Percentiles rank a stretch among this genome's conserved stretches.
Conservation (phyloP, 2,113 vertebrate species). For the Salvator merianae region DNA sequence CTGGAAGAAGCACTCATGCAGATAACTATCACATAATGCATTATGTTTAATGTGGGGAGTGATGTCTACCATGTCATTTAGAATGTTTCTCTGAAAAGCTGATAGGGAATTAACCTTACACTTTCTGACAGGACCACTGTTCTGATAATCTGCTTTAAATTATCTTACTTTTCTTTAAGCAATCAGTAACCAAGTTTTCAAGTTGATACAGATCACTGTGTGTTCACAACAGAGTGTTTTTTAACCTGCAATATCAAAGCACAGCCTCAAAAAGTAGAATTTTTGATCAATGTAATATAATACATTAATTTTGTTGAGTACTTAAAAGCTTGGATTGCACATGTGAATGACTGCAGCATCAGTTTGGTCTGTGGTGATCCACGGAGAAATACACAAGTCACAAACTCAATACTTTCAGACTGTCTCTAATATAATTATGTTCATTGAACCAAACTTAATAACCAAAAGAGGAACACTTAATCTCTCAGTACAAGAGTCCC, state of each 20-base stretch:
- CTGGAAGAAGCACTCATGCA: background rate
- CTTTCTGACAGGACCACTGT: background rate
- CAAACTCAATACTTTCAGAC: background rate
- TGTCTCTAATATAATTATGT: background rate
- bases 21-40: background rate
- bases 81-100: background rate
- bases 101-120: background rate
- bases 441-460: background rate
- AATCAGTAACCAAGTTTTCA: background rate
- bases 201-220: too few relatives aligned
- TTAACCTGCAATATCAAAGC: background rate
- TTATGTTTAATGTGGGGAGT: background rate
- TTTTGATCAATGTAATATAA: background rate
- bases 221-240: background rate
- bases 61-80: background rate
- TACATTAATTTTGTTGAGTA: background rate
- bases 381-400: background rate
- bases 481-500: background rate
- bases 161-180: background rate
- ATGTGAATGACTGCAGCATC: background rate
- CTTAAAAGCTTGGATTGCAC: background rate
- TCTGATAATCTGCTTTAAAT: background rate
- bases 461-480: background rate
- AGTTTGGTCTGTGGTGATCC: background rate
- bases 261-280: background rate